These are phyloP conservation scores for Siderastrea radians DNA, from an alignment of 92 coral and sea anemone species.

Conservation along the genomic window DNA sequence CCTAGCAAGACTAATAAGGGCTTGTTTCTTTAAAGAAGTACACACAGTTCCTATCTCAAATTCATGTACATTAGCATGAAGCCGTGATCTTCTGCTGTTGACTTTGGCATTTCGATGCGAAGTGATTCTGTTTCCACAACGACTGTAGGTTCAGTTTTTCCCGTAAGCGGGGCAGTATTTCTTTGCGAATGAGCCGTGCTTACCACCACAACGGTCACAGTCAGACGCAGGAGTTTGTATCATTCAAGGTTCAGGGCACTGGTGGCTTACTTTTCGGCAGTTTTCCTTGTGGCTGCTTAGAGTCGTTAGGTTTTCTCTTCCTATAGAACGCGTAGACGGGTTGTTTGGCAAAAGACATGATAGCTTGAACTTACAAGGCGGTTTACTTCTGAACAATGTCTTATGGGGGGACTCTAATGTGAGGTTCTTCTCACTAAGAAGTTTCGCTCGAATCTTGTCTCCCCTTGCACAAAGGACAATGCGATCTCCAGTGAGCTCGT, in stretches of 20 bases:
- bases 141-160: neutral
- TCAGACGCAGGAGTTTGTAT: neutral
- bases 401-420: neutral
- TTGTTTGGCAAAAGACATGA: neutral
- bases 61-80: conserved; percentile 2
- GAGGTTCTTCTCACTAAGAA: neutral
- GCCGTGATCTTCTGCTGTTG: neutral
- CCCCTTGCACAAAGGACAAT: conserved; percentile 6
- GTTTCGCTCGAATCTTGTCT: conserved; percentile 13
- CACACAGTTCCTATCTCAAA: neutral
- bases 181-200: conserved; percentile 5
- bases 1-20: conserved; percentile 1
- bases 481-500: conserved; percentile 4
- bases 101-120: neutral
- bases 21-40: neutral
- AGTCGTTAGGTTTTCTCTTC: neutral
- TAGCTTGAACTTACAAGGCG: neutral
- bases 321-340: conserved; percentile 5
- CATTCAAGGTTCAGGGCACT: neutral
- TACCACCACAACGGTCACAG: conserved; percentile 9
- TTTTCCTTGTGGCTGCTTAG: neutral
- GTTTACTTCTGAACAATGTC: neutral
- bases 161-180: neutral
- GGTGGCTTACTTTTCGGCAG: neutral
- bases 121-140: conserved; percentile 9